These are phyloP conservation scores for Glandiceps talaboti DNA, from an alignment of 53 echinoderm and acorn worm genomes.

Conservation along the genomic window DNA sequence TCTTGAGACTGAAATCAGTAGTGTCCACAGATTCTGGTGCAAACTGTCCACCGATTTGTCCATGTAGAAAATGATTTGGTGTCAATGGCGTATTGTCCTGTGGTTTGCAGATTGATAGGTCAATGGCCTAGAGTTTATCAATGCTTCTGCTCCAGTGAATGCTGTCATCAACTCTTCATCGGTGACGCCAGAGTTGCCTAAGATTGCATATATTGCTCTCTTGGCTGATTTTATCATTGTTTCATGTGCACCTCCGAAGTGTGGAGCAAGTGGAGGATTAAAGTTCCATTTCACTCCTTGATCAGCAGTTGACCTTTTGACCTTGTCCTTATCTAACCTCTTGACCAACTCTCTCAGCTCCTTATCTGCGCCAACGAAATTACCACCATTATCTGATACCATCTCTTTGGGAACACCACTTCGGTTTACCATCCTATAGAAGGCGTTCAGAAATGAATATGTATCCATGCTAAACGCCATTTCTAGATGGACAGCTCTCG, in stretches of 20 bases:
- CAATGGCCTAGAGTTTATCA: no score
- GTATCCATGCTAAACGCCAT: no score
- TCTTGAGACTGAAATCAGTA: not conserved
- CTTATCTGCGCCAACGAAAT: conserved; percentile 12
- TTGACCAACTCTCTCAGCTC: conserved; percentile 15
- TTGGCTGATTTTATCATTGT: no score
- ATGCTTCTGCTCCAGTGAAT: no score
- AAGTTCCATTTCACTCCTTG: conserved; percentile 13
- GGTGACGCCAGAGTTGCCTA: no score
- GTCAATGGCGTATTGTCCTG: conserved; percentile 8
- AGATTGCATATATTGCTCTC: no score
- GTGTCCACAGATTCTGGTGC: not conserved
- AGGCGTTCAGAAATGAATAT: no score
- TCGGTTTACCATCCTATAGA: conserved; percentile 17
- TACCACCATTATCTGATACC: conserved; percentile 17
- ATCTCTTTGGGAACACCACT: conserved; percentile 8
- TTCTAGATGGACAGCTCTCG: no score
- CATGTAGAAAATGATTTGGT: conserved; percentile 11
- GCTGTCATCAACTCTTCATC: no score
- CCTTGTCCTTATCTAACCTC: conserved; percentile 12
- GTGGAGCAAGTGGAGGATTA: conserved; percentile 14
- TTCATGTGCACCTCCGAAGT: conserved; percentile 17
- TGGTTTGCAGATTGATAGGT: no score
- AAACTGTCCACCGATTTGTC: not conserved
- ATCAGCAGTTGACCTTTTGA: conserved; percentile 10